Evolutionary conservation across 2,888 invertebrate species (phyloP).

Genomic region (Dyspetes luteomarginatus): DNA sequence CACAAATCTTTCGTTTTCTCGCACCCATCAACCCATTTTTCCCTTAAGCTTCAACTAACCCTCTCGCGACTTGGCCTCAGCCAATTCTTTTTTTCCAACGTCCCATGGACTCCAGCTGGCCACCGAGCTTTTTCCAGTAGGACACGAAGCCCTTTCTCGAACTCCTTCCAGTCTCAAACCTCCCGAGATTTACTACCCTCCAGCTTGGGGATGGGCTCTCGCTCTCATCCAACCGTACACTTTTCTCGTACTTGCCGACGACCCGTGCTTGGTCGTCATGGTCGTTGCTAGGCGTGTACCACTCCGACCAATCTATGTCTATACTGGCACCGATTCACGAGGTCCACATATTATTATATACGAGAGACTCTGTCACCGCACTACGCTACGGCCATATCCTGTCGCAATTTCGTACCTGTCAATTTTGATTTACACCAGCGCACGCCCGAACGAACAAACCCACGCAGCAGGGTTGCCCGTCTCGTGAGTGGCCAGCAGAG

Average conservation of each 20-base stretch:
- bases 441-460: constrained; percentile 43
- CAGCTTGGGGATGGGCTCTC: constrained; percentile 27
- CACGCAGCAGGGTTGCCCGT: constrained; percentile 18
- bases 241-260: constrained; percentile 11
- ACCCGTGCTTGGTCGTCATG: not conserved
- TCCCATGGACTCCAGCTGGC: constrained; percentile 15
- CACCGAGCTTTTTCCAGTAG: constrained; percentile 49
- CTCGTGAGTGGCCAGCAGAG: not conserved
- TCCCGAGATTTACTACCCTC: constrained; percentile 69
- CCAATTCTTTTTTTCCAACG: not conserved
- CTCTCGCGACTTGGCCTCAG: not conserved
- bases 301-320: not conserved
- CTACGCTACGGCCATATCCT: constrained; percentile 30
- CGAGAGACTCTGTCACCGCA: constrained; percentile 10
- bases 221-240: constrained; percentile 21
- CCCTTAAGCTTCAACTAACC: constrained; percentile 51
- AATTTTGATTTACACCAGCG: constrained; percentile 74
- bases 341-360: not conserved
- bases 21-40: constrained; percentile 49
- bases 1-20: constrained; percentile 31
- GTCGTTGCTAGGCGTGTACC: constrained; percentile 27
- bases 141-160: constrained; percentile 58
- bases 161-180: constrained; percentile 50
- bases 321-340: constrained; percentile 25
- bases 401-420: constrained; percentile 72